phyloP scores from a whole-genome alignment of 35 echinoderm and acorn worm genomes.

The Ophiothrix spiculata region DNA sequence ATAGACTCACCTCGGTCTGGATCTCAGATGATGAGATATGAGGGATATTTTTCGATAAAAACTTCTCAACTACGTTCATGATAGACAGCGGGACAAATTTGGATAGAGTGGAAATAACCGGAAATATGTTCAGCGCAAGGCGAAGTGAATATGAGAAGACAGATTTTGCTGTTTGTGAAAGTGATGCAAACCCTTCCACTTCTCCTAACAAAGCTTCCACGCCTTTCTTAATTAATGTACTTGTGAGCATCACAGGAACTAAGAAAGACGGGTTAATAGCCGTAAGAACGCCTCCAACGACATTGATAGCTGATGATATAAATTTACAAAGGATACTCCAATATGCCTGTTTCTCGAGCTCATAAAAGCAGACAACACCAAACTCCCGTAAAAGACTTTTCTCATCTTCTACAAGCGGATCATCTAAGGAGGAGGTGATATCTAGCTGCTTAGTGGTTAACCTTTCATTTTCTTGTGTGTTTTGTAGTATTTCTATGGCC shows the following conservation, averaged over 20 bases:
- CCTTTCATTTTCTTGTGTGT: neutral
- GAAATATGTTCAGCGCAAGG: neutral
- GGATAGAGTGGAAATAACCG: neutral
- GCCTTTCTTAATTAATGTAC: neutral
- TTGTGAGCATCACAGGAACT: neutral
- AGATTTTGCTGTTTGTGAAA: neutral
- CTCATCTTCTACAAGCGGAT: neutral
- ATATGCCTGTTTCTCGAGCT: neutral
- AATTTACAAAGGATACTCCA: neutral
- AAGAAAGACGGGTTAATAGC: neutral
- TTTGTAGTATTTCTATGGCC: neutral
- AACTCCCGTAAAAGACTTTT: neutral
- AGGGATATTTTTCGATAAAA: neutral
- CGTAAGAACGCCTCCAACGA: neutral
- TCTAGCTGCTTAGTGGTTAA: neutral
- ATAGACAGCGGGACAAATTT: slow-evolving; percentile 3
- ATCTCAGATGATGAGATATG: neutral
- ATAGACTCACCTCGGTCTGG: neutral
- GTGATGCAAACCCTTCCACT: neutral
- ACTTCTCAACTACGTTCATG: slow-evolving; percentile 1
- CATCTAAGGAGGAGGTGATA: neutral
- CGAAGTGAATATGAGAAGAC: neutral
- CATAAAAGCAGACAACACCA: neutral
- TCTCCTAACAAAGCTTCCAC: neutral
- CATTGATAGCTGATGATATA: neutral